Conservation (phyloP, 1,140 invertebrate genomes). For the Harpegnathos saltator region DNA sequence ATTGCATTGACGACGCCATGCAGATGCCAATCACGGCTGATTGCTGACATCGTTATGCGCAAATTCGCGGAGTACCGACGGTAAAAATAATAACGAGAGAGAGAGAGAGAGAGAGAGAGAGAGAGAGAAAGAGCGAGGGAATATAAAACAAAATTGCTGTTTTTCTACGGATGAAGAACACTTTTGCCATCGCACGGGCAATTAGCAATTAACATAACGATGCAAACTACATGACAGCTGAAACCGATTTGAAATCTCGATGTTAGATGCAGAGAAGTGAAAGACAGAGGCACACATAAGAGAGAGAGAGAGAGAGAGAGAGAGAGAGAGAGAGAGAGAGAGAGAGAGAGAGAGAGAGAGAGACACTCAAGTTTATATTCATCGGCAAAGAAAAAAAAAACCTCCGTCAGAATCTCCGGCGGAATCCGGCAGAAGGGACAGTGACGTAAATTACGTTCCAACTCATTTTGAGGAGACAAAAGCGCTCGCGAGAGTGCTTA, state of each 20-base stretch:
- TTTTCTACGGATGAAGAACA: neutral
- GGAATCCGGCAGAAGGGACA: slow-evolving; percentile 1
- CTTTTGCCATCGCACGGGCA: neutral
- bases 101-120: neutral
- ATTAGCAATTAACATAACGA: neutral
- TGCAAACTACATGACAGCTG: neutral
- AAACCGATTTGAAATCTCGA: neutral
- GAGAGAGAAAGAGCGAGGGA: neutral
- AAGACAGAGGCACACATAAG: neutral
- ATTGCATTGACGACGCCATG: slow-evolving; percentile 1
- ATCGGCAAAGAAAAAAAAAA: no score
- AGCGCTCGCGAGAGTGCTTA: slow-evolving; percentile 12
- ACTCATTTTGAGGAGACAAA: slow-evolving; percentile 9
- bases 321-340: no score
- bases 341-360: no score
- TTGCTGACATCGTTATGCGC: slow-evolving; percentile 40
- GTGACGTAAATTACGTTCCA: slow-evolving; percentile 19
- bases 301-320: no score
- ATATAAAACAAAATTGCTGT: neutral
- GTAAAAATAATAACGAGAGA: slow-evolving; percentile 9
- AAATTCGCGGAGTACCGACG: neutral
- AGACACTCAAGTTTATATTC: slow-evolving; percentile 2
- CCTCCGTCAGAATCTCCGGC: no score
- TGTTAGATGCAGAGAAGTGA: neutral
- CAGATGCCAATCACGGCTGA: slow-evolving; percentile 44